Evolutionary conservation across 2,113 vertebrate species (phyloP), one percentile per base, ranked within the genome.

Genomic region (Rhynchopsitta pachyrhyncha): DNA sequence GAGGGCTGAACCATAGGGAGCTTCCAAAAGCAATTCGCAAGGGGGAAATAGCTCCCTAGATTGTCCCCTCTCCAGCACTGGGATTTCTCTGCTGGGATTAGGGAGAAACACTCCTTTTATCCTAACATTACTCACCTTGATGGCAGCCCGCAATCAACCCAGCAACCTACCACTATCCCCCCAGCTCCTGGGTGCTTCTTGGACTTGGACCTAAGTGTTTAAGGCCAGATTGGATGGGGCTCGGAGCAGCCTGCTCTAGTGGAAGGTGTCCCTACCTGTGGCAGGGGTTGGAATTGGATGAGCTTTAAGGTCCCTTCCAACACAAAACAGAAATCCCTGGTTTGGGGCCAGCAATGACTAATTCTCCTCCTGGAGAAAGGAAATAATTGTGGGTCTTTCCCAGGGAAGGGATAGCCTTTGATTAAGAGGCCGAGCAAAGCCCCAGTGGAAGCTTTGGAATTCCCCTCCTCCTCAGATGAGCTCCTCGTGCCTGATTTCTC

Each of bases 101-200:
- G 33, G 52, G 19, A 69, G 11, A 29, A 62, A 31, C 1, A 0
- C 0, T 63, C 10, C 3, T 77, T 64, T 86, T 68, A 28, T 24
- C 47, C 42, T 10, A 28, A n/a, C 18, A 4, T 18, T 10, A 27
- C 25, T 11, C 5, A 5, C 3, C 4, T 11, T 5, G 0, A 4
- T 2, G 46, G n/a, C 67, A 67, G 13, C 3, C 33, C 0, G 0
- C 1, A 8, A 52, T 55, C 71, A 46, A 19, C 67, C 24, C 66
- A 39, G 14, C 12, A 37, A 9, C 10, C 27, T 18, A 0, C 39
- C 20, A 7, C 29, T 11, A 1, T 2, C 9, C 59, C 50, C 17
- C 4, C 77, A 55, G 29, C 13, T 20, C 49, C 3, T 2, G 31
- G 13, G 13, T 2, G 2, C 33, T 57, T 53, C 46, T 55, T 86